Percentiles rank a stretch among this genome's conserved stretches.
Conservation (phyloP, 2,797 vertebrate species). For the Sphenopsis melanotis region DNA sequence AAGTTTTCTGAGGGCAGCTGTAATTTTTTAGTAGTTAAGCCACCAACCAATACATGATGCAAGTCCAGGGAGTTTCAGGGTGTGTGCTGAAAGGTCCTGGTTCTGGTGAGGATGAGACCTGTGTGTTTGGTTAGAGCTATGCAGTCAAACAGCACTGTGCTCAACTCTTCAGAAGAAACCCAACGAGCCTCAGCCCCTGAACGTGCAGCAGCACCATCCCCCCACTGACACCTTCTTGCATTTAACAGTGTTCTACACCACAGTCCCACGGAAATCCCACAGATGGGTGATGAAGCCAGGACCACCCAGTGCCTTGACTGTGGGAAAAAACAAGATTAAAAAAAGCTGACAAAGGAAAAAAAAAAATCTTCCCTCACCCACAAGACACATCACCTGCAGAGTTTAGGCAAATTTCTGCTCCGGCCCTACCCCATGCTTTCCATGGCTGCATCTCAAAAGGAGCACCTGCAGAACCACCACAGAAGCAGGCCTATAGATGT, state of each 20-base stretch:
- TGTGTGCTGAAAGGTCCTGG: background rate
- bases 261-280: background rate
- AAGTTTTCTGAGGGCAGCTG: background rate
- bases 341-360: background rate
- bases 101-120: background rate
- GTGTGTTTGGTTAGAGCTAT: fast-evolving
- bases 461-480: background rate
- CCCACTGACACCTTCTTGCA: background rate
- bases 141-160: background rate
- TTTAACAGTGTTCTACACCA: background rate
- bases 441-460: background rate
- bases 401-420: background rate
- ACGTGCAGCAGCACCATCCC: background rate
- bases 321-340: background rate
- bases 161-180: background rate
- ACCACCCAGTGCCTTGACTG: background rate
- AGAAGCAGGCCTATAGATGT: background rate
- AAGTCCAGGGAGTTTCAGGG: background rate
- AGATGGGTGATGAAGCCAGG: background rate
- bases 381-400: background rate
- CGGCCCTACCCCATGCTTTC: background rate
- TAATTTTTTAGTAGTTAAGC: background rate
- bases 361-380: background rate
- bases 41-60: background rate
- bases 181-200: background rate